A percentile compares a stretch with the other conserved stretches of the same genome.
These are phyloP conservation scores for Melanostoma scalare DNA, from an alignment of 2,888 invertebrate genomes.

Conservation along the genomic window DNA sequence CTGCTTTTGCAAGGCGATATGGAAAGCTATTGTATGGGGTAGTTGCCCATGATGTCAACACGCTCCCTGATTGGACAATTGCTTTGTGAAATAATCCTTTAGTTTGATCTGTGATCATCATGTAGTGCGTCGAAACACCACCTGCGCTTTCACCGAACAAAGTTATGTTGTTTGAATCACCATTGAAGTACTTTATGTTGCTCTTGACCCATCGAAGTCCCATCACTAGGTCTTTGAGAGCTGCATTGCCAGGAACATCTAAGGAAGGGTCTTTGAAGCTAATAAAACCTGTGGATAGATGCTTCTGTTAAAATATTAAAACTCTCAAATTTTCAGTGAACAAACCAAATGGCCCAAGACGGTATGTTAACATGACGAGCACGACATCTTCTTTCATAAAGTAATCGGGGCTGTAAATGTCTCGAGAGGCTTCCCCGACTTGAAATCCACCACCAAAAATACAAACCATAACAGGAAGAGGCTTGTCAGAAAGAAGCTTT, in stretches of 20 bases:
- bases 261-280: conserved; percentile 81
- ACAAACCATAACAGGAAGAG: conserved; percentile 82
- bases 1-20: conserved; percentile 78
- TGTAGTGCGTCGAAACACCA: conserved; percentile 82
- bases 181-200: conserved; percentile 83
- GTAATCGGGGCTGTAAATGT: conserved; percentile 82
- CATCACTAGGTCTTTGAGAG: conserved; percentile 83
- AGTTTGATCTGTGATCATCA: conserved; percentile 83
- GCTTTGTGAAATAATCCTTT: conserved; percentile 81
- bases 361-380: conserved; percentile 82
- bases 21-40: conserved; percentile 75
- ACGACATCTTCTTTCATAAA: conserved; percentile 82
- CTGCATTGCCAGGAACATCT: conserved; percentile 83
- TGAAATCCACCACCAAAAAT: conserved; percentile 83
- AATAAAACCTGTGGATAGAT: conserved; percentile 81
- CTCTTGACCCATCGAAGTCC: conserved; percentile 83
- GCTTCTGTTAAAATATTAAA: too few relatives aligned
- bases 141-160: conserved; percentile 84
- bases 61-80: conserved; percentile 80
- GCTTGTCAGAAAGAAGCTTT: conserved; percentile 77
- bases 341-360: conserved; percentile 82
- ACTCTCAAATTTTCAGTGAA: not conserved
- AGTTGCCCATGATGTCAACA: conserved; percentile 77
- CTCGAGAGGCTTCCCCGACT: conserved; percentile 81
- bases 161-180: conserved; percentile 83